Evolutionary conservation across 2,113 vertebrate species (phyloP), one percentile per base, ranked within the genome.

Genomic region (Chitala chitala): DNA sequence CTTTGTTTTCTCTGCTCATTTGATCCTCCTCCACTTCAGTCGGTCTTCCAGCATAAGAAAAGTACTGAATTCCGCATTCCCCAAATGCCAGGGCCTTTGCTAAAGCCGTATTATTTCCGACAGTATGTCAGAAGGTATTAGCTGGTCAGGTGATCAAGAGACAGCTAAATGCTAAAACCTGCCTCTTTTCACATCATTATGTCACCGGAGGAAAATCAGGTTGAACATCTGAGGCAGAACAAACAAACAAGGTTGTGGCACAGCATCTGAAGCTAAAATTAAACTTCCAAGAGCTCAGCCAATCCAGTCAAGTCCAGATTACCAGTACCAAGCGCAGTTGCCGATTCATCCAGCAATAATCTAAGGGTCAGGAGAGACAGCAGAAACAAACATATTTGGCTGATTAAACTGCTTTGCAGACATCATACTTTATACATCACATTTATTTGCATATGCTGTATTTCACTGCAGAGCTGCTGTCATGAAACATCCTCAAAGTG

Each of bases 71-170:
- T 72, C 48, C 46, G 63, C 48, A 29, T 3, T 33, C 72, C 20
- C 48, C 61, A 29, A 4, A 64, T 20, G 31, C 79, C 63, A 0
- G 40, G 42, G 46, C 72, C 70, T 58, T 42, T 68, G 74, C 72
- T 76, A 74, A 46, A 69, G 61, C 61, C 38, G 66, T 75, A 80
- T 80, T 80, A 77, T 82, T 74, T 75, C 72, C 76, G 76, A 81
- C 76, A 78, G 74, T 22, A 20, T 77, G 79, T 83, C 82, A 75
- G 64, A 73, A 79, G 72, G 59, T 71, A 79, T 83, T 81, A 83
- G 77, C 65, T 38, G 65, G 72, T 81, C 82, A 81, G 76, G 72
- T 81, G 74, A 83, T 78, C 69, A 78, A 17, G 64, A 77, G 74
- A 59, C 56, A 53, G 71, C n/a, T 68, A 69, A 72, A 33, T 33